Evolutionary conservation across 2,113 vertebrate species (phyloP).

Genomic region (Pterocles burchelli): DNA sequence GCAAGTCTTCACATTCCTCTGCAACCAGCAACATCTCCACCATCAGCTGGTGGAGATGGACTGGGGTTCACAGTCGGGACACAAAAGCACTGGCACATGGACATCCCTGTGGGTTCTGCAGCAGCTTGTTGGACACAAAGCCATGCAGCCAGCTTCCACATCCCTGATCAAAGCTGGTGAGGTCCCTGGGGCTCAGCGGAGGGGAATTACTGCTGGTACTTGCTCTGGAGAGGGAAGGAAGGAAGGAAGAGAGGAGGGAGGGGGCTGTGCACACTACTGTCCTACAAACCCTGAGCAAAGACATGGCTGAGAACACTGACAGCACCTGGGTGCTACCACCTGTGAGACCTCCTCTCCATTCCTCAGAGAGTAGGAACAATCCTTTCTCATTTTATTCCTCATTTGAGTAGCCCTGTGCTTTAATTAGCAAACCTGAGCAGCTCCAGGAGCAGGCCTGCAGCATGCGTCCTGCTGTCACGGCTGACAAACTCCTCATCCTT

Average conservation of each 20-base stretch:
- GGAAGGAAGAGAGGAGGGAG: background rate
- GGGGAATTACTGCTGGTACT: background rate
- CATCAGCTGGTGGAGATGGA: background rate
- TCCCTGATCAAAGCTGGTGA: accelerated
- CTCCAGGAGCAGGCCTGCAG: background rate
- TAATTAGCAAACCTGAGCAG: accelerated
- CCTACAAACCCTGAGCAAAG: background rate
- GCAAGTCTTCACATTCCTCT: conserved; percentile 3
- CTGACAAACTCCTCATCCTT: background rate
- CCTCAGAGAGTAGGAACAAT: background rate
- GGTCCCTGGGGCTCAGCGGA: background rate
- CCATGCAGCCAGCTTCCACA: background rate
- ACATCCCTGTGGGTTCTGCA: background rate
- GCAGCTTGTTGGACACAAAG: background rate
- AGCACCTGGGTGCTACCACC: background rate
- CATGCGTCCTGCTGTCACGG: background rate
- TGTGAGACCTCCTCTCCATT: background rate
- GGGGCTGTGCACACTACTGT: background rate
- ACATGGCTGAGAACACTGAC: background rate
- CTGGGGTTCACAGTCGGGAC: accelerated
- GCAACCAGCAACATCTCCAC: background rate
- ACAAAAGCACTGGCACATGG: accelerated
- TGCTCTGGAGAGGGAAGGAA: background rate
- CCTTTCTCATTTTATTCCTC: background rate
- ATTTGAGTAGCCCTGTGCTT: background rate